Percentiles rank a stretch among this genome's conserved stretches.
Conservation (phyloP, 2,797 vertebrate genomes). For the Zenarchopterus dispar region DNA sequence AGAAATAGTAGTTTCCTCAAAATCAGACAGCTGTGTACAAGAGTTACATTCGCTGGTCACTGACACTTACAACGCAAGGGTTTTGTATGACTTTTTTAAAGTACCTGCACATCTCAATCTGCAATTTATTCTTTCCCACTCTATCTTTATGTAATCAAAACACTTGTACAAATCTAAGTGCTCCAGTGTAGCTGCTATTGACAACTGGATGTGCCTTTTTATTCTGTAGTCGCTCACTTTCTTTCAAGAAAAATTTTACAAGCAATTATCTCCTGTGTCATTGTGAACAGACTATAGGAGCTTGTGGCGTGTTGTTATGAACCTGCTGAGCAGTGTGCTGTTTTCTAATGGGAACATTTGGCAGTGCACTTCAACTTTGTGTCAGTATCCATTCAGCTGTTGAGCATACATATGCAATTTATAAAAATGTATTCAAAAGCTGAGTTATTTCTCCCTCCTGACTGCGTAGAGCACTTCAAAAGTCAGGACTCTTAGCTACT, state of each 20-base stretch:
- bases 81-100: too few species aligned
- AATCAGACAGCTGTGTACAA: too few species aligned
- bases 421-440: too few species aligned
- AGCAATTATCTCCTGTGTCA: constrained; percentile 31
- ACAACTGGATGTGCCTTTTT: constrained; percentile 7
- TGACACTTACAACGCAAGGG: too few species aligned
- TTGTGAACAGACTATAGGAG: constrained; percentile 20
- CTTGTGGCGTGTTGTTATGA: constrained; percentile 26
- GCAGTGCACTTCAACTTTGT: constrained; percentile 3
- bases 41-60: too few species aligned
- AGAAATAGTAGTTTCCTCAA: constrained; percentile 7
- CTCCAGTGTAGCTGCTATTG: background rate
- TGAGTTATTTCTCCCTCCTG: too few species aligned
- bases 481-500: too few species aligned
- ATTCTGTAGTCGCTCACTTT: background rate
- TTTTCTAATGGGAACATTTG: constrained; percentile 39
- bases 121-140: constrained; percentile 21
- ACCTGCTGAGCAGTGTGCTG: constrained; percentile 9
- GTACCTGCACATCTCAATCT: background rate
- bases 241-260: constrained; percentile 14
- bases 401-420: too few species aligned
- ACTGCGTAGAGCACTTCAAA: too few species aligned
- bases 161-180: constrained; percentile 5
- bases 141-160: constrained; percentile 14
- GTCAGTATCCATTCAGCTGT: constrained; percentile 1